Evolutionary conservation across 1,140 invertebrate genomes (phyloP).

Genomic region (Trinorchestia longiramus): DNA sequence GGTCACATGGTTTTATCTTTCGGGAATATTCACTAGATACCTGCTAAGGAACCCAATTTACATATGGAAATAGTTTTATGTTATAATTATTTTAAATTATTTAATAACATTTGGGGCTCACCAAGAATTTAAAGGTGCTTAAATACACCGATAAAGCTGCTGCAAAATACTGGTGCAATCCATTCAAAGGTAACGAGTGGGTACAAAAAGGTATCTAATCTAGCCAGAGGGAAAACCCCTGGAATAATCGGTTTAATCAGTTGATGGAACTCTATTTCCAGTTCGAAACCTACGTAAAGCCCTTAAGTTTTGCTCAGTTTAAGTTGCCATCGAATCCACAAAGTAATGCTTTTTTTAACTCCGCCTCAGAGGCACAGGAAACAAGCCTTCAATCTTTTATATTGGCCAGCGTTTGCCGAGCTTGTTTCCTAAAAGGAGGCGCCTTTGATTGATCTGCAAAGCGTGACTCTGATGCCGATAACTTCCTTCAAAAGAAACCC

Average conservation of each 20-base stretch:
- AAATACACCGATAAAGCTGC: too few species aligned
- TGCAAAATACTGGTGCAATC: too few species aligned
- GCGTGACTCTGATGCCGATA: conserved; percentile 33
- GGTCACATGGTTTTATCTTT: neutral
- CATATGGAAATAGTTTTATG: too few species aligned
- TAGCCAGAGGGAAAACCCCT: neutral
- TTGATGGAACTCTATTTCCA: neutral
- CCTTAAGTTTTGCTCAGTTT: conserved; percentile 8
- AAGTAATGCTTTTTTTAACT: neutral
- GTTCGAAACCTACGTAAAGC: neutral
- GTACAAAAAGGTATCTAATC: neutral
- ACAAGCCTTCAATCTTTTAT: conserved; percentile 30
- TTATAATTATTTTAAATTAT: too few species aligned
- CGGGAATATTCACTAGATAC: neutral
- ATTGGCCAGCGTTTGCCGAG: conserved; percentile 9
- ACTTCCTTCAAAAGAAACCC: conserved; percentile 1
- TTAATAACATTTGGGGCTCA: neutral
- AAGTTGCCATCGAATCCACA: neutral
- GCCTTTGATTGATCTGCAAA: conserved; percentile 52
- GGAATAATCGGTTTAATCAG: neutral
- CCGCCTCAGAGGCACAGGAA: neutral
- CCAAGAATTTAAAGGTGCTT: neutral
- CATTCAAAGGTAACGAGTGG: neutral
- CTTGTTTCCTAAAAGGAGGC: conserved; percentile 42
- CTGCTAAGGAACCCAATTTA: too few species aligned